These are phyloP conservation scores for Cephalopterus ornatus DNA, from an alignment of 2,113 vertebrate species.

Conservation along the genomic window DNA sequence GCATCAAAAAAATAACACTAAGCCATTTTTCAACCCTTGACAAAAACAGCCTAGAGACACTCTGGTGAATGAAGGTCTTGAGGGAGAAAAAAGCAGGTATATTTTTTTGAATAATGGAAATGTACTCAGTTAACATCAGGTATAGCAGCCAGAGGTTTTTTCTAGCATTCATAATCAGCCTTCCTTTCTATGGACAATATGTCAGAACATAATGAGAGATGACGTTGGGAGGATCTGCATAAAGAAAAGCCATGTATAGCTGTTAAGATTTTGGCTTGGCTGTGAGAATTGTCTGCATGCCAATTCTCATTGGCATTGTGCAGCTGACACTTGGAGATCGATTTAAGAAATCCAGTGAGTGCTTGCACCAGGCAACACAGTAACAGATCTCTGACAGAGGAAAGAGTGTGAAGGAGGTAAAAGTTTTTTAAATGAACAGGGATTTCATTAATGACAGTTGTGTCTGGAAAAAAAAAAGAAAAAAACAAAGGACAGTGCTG, in stretches of 20 bases:
- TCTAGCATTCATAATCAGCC: background rate
- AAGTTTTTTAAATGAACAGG: background rate
- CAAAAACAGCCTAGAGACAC: constrained; percentile 66
- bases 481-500: background rate
- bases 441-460: background rate
- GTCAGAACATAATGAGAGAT: background rate
- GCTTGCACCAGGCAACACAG: background rate
- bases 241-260: background rate
- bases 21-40: constrained; percentile 72
- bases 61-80: constrained; percentile 27
- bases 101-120: constrained; percentile 69
- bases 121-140: constrained; percentile 48
- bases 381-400: background rate
- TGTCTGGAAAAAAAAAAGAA: background rate
- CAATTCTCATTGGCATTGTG: background rate
- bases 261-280: background rate
- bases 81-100: constrained; percentile 14
- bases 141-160: constrained; percentile 32
- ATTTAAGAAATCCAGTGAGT: background rate
- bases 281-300: background rate
- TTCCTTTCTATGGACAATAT: background rate
- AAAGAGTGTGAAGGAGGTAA: background rate
- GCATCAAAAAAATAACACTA: constrained; percentile 66
- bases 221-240: background rate
- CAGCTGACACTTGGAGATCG: background rate